Percentiles rank a stretch among this genome's conserved stretches.
Conservation (phyloP, 2,113 vertebrate species). For the Gasterosteus aculeatus region DNA sequence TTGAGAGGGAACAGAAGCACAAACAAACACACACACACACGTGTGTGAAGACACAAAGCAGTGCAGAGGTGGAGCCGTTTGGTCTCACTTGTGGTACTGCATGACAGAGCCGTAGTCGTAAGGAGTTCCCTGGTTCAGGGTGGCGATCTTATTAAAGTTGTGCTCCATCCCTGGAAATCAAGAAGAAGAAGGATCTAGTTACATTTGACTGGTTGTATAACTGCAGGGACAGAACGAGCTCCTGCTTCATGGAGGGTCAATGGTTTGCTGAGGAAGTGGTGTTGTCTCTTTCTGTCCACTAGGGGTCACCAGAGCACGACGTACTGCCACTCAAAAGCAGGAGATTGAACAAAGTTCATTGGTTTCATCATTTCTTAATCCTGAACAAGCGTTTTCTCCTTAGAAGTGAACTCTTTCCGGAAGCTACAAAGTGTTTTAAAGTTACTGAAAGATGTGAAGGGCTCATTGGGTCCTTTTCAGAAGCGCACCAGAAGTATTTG, state of each 20-base stretch:
- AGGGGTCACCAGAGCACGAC: too few species aligned
- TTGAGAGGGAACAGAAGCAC: background rate
- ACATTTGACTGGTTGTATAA: background rate
- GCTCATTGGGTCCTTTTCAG: background rate
- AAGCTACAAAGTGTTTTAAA: background rate
- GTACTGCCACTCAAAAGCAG: background rate
- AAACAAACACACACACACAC: background rate
- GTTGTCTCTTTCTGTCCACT: background rate
- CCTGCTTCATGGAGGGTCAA: background rate
- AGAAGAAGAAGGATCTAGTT: background rate
- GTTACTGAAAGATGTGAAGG: background rate
- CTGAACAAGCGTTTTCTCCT: too few species aligned
- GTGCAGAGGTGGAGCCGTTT: background rate
- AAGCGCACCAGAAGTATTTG: too few species aligned
- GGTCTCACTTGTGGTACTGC: conserved; percentile 71
- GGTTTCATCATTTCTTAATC: too few species aligned
- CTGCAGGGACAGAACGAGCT: background rate
- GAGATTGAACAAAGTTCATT: background rate
- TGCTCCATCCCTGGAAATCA: conserved; percentile 34
- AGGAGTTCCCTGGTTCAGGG: conserved; percentile 74
- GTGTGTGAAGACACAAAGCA: background rate
- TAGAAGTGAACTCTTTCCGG: background rate
- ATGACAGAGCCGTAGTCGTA: conserved; percentile 82
- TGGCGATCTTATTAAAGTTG: conserved; percentile 67
- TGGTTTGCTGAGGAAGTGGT: too few species aligned